Base-by-base conservation (phyloP, 35 echinoderm and acorn worm genomes). In the Apostichopus parvimensis region DNA sequence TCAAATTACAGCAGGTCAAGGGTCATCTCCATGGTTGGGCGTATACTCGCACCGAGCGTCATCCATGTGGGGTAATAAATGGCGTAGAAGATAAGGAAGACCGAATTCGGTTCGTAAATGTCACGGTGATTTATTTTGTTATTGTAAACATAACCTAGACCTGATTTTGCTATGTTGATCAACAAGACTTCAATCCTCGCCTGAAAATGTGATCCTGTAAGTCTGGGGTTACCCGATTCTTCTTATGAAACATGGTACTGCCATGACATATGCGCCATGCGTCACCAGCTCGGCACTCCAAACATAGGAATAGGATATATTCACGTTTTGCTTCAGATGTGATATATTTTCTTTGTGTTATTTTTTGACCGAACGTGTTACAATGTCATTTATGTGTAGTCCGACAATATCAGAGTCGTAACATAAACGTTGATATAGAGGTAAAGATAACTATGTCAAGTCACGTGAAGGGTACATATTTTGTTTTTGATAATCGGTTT, bases 261-360 rank as follows among this genome's bases (percentile, higher is more conserved):
- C 14, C 17, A 75, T 75, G 13, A 75, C 71, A 75, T 75, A 6
- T 22, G 71, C 71, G 71, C 71, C 71, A 75, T 75, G 21, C 71
- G 21, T 18, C 71, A 22, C 6, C 13, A 75, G 20, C 81, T 60
- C 81, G 54, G 55, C 54, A 58, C 54, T 3, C 14, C n/a, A 84
- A 84, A 84, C 55, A 84, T 3, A 18, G 81, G 21, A 58, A 84
- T 58, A 59, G 55, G 56, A 84, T 84, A 84, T 84, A 53, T 84
- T 84, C n/a, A 20, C 20, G 28, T 84, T 84, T 84, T 84, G 81
- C 58, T 84, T 59, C 18, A 84, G 58, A 84, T n/a, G 58, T 84
- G 81, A 84, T 84, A 84, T 84, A 84, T 58, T 84, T 84, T 84
- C 81, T 84, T 84, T 84, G 81, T 84, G 81, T 59, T 55, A 79